Evolutionary conservation across 2,888 invertebrate genomes (phyloP).

Genomic region (Ichneumoninae sp.): DNA sequence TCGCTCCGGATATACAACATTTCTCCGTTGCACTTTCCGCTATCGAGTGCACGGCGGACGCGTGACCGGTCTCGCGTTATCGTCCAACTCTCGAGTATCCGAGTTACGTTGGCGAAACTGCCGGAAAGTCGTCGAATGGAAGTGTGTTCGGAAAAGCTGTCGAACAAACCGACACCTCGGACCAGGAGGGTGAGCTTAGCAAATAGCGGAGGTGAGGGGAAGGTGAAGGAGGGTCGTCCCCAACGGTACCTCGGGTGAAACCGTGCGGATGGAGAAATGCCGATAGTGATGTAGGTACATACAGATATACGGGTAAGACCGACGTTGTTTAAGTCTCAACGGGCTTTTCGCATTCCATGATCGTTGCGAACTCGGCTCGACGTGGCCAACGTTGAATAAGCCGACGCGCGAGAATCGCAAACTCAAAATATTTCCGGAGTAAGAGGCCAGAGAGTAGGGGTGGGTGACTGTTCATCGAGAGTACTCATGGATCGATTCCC

Average conservation of each 20-base stretch:
- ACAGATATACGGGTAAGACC: slow-evolving; percentile 15
- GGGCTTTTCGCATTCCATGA: slow-evolving; percentile 27
- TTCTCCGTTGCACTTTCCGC: background rate
- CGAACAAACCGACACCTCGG: slow-evolving; percentile 43
- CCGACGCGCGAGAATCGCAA: slow-evolving; percentile 33
- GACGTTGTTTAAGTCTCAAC: slow-evolving; percentile 4
- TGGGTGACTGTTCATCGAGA: slow-evolving; percentile 38
- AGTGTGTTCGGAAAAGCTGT: slow-evolving; percentile 39
- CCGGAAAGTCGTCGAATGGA: slow-evolving; percentile 40
- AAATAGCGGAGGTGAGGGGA: slow-evolving; percentile 17
- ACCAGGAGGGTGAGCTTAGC: slow-evolving; percentile 22
- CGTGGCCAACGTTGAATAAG: slow-evolving; percentile 19
- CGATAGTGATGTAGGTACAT: slow-evolving; percentile 4
- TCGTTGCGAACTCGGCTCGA: slow-evolving; percentile 8
- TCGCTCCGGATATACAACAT: slow-evolving; percentile 3
- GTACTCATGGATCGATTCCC: slow-evolving; percentile 51
- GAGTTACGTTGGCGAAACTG: slow-evolving; percentile 22
- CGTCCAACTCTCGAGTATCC: slow-evolving; percentile 18
- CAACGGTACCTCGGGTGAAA: slow-evolving; percentile 27
- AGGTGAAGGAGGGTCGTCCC: background rate
- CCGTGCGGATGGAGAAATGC: slow-evolving; percentile 18
- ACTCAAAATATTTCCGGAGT: slow-evolving; percentile 31
- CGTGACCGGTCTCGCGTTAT: slow-evolving; percentile 9
- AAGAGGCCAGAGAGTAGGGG: background rate
- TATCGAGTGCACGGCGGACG: background rate